Conservation (phyloP, 1,140 invertebrate genomes). For the Papilio polyxenes region DNA sequence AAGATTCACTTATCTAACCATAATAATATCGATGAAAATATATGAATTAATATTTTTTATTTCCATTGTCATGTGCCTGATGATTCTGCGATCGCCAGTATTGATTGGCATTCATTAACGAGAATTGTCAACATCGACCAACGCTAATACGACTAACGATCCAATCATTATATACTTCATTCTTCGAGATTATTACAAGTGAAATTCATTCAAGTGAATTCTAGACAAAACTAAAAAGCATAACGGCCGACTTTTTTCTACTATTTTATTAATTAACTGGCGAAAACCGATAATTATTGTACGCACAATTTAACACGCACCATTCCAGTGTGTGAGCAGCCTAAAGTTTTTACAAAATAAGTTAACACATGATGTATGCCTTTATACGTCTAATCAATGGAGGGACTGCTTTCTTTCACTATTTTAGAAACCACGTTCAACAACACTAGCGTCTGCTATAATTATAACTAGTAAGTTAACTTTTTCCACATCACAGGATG, state of each 20-base stretch:
- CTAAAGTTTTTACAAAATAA: constrained; percentile 22
- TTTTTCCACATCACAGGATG: neutral
- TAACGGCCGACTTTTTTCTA: constrained; percentile 17
- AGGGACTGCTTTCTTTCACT: constrained; percentile 32
- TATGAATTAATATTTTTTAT: no score
- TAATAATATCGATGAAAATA: no score
- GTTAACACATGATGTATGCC: constrained; percentile 10
- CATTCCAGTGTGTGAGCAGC: constrained; percentile 11
- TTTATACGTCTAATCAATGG: constrained; percentile 28
- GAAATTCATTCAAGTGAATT: neutral
- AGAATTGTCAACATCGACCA: neutral
- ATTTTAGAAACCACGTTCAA: constrained; percentile 10
- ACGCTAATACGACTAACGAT: neutral
- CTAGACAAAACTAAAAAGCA: constrained; percentile 3
- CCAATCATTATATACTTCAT: neutral
- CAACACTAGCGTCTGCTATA: neutral
- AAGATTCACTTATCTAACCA: no score
- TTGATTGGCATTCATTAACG: neutral
- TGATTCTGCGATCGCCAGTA: neutral
- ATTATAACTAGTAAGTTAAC: neutral
- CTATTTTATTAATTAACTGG: constrained; percentile 9
- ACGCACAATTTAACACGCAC: constrained; percentile 13
- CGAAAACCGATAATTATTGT: constrained; percentile 4
- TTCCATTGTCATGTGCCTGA: neutral
- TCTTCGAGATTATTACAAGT: neutral